Percentiles rank a stretch among this genome's conserved stretches.
Conservation (phyloP, 2,888 invertebrate species). For the Trilocha varians region DNA sequence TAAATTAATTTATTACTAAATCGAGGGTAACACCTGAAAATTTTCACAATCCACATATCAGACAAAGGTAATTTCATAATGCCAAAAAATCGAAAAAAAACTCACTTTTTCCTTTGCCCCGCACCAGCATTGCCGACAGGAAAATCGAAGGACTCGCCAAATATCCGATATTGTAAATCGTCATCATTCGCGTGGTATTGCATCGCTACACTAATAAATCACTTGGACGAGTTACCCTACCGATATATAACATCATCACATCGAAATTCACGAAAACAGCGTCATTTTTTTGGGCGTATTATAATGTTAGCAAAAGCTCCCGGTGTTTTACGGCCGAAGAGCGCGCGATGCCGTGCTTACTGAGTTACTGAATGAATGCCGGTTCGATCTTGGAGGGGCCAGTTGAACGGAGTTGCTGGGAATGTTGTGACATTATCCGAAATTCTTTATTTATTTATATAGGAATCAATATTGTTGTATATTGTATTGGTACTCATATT, state of each 20-base stretch:
- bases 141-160: slow-evolving; percentile 65
- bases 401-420: slow-evolving; percentile 28
- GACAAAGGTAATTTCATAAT: too few species aligned
- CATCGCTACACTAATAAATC: slow-evolving; percentile 60
- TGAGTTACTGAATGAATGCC: slow-evolving; percentile 28
- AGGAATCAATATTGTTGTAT: too few species aligned
- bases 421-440: not conserved
- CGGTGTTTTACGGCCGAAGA: slow-evolving; percentile 44
- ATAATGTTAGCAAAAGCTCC: slow-evolving; percentile 18
- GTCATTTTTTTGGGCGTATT: too few species aligned
- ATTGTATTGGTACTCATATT: too few species aligned
- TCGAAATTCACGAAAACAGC: slow-evolving; percentile 15
- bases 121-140: slow-evolving; percentile 34
- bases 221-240: slow-evolving; percentile 56
- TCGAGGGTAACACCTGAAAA: too few species aligned
- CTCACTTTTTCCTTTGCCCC: slow-evolving; percentile 57
- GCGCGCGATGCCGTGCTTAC: slow-evolving; percentile 57
- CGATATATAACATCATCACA: slow-evolving; percentile 33
- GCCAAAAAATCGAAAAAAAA: too few species aligned
- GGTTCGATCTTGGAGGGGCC: slow-evolving; percentile 24
- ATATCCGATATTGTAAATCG: slow-evolving; percentile 69
- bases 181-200: slow-evolving; percentile 69
- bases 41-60: too few species aligned
- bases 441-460: too few species aligned
- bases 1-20: too few species aligned